These are phyloP conservation scores for Callosobruchus maculatus DNA, from an alignment of 2,888 invertebrate species.

Conservation along the genomic window DNA sequence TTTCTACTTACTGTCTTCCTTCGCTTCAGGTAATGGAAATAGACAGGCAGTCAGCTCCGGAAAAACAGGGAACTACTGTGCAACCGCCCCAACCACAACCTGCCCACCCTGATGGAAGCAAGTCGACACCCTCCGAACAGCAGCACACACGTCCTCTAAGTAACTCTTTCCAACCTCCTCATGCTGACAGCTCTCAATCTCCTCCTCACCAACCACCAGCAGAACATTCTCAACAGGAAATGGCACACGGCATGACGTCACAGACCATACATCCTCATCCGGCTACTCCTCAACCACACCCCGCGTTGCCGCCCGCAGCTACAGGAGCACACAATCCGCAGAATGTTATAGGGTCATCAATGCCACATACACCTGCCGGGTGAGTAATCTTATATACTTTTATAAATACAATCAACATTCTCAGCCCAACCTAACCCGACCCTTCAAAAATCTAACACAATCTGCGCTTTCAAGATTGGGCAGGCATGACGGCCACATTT, in stretches of 20 bases:
- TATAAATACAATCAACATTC: too few species aligned
- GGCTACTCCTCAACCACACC: background rate
- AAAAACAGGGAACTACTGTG: background rate
- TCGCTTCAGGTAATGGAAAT: background rate
- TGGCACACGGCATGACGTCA: background rate
- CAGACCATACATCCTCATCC: background rate
- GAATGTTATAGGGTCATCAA: background rate
- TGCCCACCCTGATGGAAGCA: background rate
- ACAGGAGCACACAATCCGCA: background rate
- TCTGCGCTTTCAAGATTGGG: too few species aligned
- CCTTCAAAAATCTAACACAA: too few species aligned
- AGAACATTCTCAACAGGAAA: slow-evolving; percentile 5
- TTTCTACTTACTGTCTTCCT: too few species aligned
- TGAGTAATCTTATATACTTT: too few species aligned
- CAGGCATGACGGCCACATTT: too few species aligned
- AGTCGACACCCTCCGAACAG: background rate
- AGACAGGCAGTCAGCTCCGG: slow-evolving; percentile 3
- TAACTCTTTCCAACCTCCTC: background rate
- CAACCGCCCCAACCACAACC: background rate
- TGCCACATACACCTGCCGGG: background rate
- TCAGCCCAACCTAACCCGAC: too few species aligned
- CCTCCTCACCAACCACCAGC: slow-evolving; percentile 13
- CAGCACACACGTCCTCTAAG: background rate
- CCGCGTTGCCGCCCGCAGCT: too few species aligned
- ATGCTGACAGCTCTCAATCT: background rate